phyloP scores from a whole-genome alignment of 2,888 invertebrate species.

The Chloroclystis v-ata region DNA sequence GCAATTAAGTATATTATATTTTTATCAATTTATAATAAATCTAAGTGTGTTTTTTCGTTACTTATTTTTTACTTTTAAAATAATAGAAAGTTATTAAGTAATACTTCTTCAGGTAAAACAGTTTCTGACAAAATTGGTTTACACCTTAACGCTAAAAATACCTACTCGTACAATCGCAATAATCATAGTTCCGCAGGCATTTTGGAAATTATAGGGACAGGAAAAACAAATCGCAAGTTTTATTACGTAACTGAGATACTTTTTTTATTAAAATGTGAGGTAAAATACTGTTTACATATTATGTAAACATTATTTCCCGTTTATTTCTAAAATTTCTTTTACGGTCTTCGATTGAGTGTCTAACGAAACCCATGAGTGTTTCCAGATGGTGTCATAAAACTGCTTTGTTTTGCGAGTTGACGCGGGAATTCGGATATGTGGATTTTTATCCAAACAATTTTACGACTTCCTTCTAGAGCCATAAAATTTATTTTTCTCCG shows the following conservation, averaged over 20 bases:
- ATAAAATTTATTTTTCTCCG: conserved; percentile 21
- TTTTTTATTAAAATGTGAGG: too few relatives aligned
- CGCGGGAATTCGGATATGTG: conserved; percentile 6
- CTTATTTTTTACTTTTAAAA: too few relatives aligned
- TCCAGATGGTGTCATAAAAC: conserved; percentile 11
- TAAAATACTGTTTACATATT: too few relatives aligned
- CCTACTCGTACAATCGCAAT: conserved; percentile 5
- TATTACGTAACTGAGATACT: too few relatives aligned
- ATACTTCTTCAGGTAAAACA: too few relatives aligned
- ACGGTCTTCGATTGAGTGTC: too few relatives aligned
- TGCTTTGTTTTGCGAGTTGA: neutral
- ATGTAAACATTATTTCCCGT: too few relatives aligned
- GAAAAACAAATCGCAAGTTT: conserved; percentile 22
- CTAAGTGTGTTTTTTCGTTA: too few relatives aligned
- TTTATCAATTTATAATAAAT: too few relatives aligned
- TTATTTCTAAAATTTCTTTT: too few relatives aligned
- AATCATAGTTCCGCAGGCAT: conserved; percentile 11
- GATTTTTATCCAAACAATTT: conserved; percentile 29
- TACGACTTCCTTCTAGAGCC: conserved; percentile 23
- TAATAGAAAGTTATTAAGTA: too few relatives aligned
- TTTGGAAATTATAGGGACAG: neutral
- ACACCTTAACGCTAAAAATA: neutral
- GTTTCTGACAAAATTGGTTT: neutral
- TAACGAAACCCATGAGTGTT: conserved; percentile 3
- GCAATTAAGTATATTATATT: too few relatives aligned